Base-by-base conservation (phyloP, 1,140 invertebrate species). In the Hermatobates lingyangjiaoensis region DNA sequence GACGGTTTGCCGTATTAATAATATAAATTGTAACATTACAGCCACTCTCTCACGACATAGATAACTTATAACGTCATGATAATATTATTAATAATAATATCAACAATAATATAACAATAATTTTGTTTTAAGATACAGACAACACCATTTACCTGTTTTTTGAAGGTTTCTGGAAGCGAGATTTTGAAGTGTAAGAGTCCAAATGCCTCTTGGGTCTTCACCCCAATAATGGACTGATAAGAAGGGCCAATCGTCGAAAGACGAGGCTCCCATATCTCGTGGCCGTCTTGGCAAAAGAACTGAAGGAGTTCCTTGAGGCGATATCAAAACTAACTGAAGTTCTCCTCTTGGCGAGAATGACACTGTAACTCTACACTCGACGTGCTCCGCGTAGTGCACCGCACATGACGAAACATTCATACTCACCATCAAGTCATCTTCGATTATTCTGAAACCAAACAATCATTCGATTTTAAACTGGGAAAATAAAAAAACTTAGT, bases 191-290 rank as follows among this genome's bases (percentile, higher is more conserved):
- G 89, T 81, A 24, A 98, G 64, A 1, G 77, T 90, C 95, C 95
- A 98, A 48, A 80, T 74, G 14, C 91, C 92, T 59, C 83, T 77
- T 7, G 81, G 89, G 59, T 84, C 83, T 64, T 98, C 94, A 4
- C 91, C 91, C 92, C 93, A 98, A 61, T 83, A 92, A 60, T 97
- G 93, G 0, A 97, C 90, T 56, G 88, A 91, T 58, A 97, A 75
- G 72, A 98, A 98, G 10, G 90, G 90, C 87, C 93, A 98, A 62
- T 95, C 87, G 63, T 94, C 87, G 63, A 96, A 94, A 60, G 89
- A 92, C 4, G 87, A 87, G 59, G 80, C 83, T 34, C 85, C 76
- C 15, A 87, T 81, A 66, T 98, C 94, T 48, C 87, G 71, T 1
- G 85, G 85, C 54, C 93, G 71, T 62, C 87, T 85, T 61, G 87